A percentile compares a stretch with the other conserved stretches of the same genome.
Evolutionary conservation across 35 echinoderm and acorn worm genomes (phyloP).

Genomic region (Diadema setosum): DNA sequence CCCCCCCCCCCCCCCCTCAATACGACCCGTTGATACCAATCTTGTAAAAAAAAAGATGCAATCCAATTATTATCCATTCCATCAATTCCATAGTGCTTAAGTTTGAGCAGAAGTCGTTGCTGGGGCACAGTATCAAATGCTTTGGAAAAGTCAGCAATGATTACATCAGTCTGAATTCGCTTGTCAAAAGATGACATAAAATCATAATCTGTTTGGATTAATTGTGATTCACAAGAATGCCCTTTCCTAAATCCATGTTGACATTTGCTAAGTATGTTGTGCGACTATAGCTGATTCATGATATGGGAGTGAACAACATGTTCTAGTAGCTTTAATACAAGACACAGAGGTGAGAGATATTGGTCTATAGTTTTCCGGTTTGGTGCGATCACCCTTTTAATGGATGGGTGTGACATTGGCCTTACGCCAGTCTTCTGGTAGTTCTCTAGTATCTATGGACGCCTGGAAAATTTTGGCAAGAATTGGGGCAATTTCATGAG

Average conservation of each 20-base stretch:
- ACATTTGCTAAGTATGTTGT: background rate
- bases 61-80: no score
- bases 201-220: background rate
- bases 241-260: slow-evolving; percentile 38
- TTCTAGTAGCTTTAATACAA: slow-evolving; percentile 21
- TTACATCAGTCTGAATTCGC: background rate
- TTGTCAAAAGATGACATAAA: background rate
- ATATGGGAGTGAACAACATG: background rate
- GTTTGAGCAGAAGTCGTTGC: background rate
- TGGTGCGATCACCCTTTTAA: background rate
- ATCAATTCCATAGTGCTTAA: background rate
- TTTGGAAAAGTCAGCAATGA: background rate
- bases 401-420: slow-evolving; percentile 6
- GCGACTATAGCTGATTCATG: slow-evolving; percentile 14
- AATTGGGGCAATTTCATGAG: slow-evolving; percentile 9
- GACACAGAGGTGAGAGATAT: background rate
- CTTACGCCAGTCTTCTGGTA: slow-evolving; percentile 45
- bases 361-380: slow-evolving; percentile 39
- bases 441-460: background rate
- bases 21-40: no score
- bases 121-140: background rate
- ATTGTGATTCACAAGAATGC: background rate
- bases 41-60: no score
- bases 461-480: slow-evolving; percentile 15
- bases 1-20: no score